Base-by-base conservation (phyloP, 2,888 invertebrate genomes). In the Ennomos erosarius region DNA sequence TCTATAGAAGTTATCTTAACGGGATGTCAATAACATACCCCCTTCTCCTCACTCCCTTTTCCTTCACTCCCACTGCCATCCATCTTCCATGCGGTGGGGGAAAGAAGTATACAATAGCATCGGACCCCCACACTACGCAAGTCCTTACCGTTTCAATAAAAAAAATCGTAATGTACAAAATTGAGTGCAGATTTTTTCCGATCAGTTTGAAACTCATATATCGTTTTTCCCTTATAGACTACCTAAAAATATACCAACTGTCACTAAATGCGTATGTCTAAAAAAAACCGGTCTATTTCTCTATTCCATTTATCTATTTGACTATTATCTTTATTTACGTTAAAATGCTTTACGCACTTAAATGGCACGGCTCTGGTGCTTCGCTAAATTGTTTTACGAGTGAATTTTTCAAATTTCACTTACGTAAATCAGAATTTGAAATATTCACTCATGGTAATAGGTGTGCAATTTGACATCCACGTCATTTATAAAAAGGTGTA, bases 281-380 rank as follows among this genome's bases (percentile, higher is more conserved):
- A 91, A 80, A 74, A 78, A 91, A 89, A 91, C 86, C 89, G 89
- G 91, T 83, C 85, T 91, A 90, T 90, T 88, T 88, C 74, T 73
- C 90, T 90, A 90, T 84, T 81, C 81, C 81, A 64, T 44, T 85
- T 73, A 84, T 78, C 88, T 90, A 90, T 89, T 87, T 88, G 82
- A 87, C 89, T 90, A 90, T 88, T 85, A 77, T 76, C 78, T 75
- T 79, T 60, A 58, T 79, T 76, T 74, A 71, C 71, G 69, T 71
- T 54, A 70, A 75, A 76, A 76, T 75, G 59, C 68, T 74, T 77
- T 74, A 81, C 81, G 78, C 75, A 68, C 74, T 73, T 67, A 62
- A 74, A 87, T 85, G 85, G 88, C 90, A 88, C 85, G 50, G 48
- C 81, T 49, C 38, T 40, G 51, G 12, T 68, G 84, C 84, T 79